These are phyloP conservation scores for Gasterosteus nipponicus DNA, from an alignment of 2,113 vertebrate species.

Conservation along the genomic window DNA sequence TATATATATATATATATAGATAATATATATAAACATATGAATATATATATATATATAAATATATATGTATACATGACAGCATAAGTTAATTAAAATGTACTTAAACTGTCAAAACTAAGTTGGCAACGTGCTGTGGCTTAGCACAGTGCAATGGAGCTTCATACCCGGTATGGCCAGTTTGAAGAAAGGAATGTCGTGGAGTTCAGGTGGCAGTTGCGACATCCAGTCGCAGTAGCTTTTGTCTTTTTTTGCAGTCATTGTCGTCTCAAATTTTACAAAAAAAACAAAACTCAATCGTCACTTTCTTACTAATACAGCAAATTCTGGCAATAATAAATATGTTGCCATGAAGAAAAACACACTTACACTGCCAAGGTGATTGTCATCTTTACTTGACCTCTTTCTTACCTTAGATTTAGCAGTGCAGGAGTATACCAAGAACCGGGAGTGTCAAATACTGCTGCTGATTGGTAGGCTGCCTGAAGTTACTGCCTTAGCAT, in stretches of 20 bases:
- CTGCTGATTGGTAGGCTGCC: background rate
- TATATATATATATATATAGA: too few species aligned
- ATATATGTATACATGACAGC: background rate
- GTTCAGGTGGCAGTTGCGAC: conserved; percentile 47
- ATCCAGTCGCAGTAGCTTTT: conserved; percentile 60
- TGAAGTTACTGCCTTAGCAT: background rate
- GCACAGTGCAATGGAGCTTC: background rate
- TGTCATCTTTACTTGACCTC: background rate
- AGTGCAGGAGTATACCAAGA: background rate
- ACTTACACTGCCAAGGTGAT: conserved; percentile 7
- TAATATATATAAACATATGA: too few species aligned
- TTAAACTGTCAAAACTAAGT: background rate
- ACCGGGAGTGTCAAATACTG: background rate
- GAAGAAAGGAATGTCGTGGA: conserved; percentile 44
- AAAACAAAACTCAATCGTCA: conserved; percentile 7
- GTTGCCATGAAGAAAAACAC: background rate
- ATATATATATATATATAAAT: too few species aligned
- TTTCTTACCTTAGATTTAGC: background rate
- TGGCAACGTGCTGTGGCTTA: too few species aligned
- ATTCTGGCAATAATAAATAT: background rate
- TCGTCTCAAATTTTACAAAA: background rate
- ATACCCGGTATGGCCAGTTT: conserved; percentile 66
- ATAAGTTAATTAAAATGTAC: background rate
- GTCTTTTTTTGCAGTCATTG: background rate
- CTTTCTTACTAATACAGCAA: background rate